Conservation (phyloP, 2,888 invertebrate species). For the Amblyjoppa proteus region DNA sequence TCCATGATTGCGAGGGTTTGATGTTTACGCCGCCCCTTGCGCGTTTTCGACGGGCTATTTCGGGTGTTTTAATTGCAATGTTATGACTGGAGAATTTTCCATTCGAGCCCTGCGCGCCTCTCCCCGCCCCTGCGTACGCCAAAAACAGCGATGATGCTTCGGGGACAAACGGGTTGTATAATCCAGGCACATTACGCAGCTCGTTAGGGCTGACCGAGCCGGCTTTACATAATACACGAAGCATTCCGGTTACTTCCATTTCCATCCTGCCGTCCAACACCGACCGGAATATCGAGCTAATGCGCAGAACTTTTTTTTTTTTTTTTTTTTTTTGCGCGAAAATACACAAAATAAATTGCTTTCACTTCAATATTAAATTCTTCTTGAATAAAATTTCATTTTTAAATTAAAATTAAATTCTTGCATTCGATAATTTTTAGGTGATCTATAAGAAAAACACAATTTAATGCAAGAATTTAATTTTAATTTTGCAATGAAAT, state of each 20-base stretch:
- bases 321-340: no score
- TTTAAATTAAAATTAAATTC: no score
- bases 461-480: no score
- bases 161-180: constrained; percentile 29
- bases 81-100: background rate
- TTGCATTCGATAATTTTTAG: no score
- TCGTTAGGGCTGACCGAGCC: constrained; percentile 23
- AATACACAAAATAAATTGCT: no score
- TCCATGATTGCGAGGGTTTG: background rate
- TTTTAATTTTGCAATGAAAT: no score
- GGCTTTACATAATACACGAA: constrained; percentile 30
- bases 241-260: constrained; percentile 21
- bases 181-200: constrained; percentile 19
- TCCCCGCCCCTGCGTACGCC: background rate
- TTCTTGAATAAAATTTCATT: no score
- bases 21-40: background rate
- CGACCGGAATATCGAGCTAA: constrained; percentile 5
- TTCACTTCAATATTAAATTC: no score
- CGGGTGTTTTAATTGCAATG: background rate
- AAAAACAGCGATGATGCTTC: constrained; percentile 13
- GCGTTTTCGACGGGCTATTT: constrained; percentile 8
- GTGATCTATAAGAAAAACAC: no score
- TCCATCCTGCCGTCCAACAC: background rate
- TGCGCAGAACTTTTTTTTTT: background rate
- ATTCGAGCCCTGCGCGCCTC: background rate